Evolutionary conservation across 2,888 invertebrate species (phyloP).

Genomic region (Electrophaes corylata): DNA sequence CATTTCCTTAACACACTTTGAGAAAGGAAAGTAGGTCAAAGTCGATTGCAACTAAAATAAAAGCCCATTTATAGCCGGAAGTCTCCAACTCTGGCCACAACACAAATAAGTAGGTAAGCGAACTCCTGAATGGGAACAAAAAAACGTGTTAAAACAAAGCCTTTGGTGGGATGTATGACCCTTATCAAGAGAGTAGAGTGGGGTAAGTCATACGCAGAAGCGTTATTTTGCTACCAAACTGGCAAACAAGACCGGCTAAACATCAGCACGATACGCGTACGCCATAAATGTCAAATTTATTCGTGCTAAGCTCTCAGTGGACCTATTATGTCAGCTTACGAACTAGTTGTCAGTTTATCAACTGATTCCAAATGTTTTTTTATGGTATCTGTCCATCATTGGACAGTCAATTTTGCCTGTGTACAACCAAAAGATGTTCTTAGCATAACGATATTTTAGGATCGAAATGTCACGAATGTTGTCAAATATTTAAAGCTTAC

Average conservation of each 20-base stretch:
- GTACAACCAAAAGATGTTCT: too few species aligned
- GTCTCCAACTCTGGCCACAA: conserved; percentile 38
- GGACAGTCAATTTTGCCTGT: too few species aligned
- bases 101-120: conserved; percentile 39
- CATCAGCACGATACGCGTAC: too few species aligned
- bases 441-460: too few species aligned
- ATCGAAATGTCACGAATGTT: background rate
- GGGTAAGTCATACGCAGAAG: conserved; percentile 27
- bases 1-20: background rate
- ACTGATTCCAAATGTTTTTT: too few species aligned
- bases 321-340: too few species aligned
- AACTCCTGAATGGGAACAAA: conserved; percentile 48
- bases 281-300: too few species aligned
- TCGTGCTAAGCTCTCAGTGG: too few species aligned
- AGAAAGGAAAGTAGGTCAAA: conserved; percentile 10
- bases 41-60: conserved; percentile 10
- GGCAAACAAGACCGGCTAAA: too few species aligned
- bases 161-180: conserved; percentile 46
- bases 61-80: conserved; percentile 17
- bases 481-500: background rate
- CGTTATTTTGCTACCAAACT: conserved; percentile 3
- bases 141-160: conserved; percentile 64
- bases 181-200: conserved; percentile 52
- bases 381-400: too few species aligned
- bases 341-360: too few species aligned